Base-by-base conservation (phyloP, 2,113 vertebrate genomes). In the Urocolius indicus region DNA sequence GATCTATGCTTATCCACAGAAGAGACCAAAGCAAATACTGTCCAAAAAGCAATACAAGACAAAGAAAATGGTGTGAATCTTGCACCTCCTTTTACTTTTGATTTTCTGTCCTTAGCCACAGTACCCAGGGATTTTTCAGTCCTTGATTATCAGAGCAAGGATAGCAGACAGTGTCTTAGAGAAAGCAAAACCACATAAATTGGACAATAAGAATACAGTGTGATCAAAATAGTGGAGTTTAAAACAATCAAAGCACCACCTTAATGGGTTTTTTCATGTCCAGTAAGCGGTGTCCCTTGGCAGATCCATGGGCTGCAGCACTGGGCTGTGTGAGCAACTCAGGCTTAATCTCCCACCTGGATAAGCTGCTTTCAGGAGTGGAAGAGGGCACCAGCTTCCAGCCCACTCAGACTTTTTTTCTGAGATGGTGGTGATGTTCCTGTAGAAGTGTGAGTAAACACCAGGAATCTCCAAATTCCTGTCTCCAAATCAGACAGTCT, bases 361-460 rank as follows among this genome's bases (percentile, higher is more conserved):
- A 71, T 96, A 96, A 96, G 80, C 84, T 89, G 73, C 91, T 90
- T 94, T 88, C 43, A 22, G 63, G 45, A 90, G 48, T 24, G 13
- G 41, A 30, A 74, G 79, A 93, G 51, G 23, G 71, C 19, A 49
- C 18, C 8, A 8, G 29, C 36, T 89, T 94, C 62, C 34, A 48
- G 18, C 32, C 23, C 1, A 6, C 14, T 84, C 36, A 0, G 21
- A 1, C 22, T 36, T 76, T 88, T 87, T 54, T 20, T 32, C 55
- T 75, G 52, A 45, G 18, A 3, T 67, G 46, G 11, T 67, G 11
- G 49, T 18, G 82, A 26, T 46, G 34, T 57, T 61, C 43, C 61
- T 0, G 0, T 29, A 59, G n/a, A 20, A 83, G 32, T 11, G 48
- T 62, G 45, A n/a, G 10, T 79, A 36, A 86, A 69, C 34, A 14